Base-by-base conservation (phyloP, 2,113 vertebrate genomes). In the Cavia porcellus region DNA sequence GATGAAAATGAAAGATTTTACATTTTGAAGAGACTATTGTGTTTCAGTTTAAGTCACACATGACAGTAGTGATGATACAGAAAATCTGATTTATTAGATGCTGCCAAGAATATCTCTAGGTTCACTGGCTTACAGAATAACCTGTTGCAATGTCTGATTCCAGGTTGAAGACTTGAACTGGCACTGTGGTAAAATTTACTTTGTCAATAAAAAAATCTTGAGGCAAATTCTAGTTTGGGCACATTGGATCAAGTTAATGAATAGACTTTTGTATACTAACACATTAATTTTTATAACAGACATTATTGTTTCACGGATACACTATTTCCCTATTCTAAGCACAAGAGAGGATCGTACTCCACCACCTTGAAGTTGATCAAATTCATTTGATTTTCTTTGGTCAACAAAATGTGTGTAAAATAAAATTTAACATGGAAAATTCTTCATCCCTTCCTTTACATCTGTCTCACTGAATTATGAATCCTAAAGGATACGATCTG, bases 221-320 rank as follows among this genome's bases (percentile, higher is more conserved):
- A 89, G 45, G 20, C 22, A 38, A 77, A 85, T 95, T 93, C 80
- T 12, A 85, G 55, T 95, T 93, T 95, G 42, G 86, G 32, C 79
- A 11, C 13, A 28, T 38, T 86, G 42, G 2, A 75, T 83, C 55
- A 86, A 94, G 62, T 79, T 92, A 93, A 92, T 59, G 7, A 22
- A 86, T 3, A 92, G 83, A 3, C 4, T 79, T 61, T 59, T 82
- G 47, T 74, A 4, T 50, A 57, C 2, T 57, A 89, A 45, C 11
- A 64, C 28, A 57, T 50, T 61, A 52, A 19, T 74, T 70, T 84
- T 93, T 64, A 52, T 70, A 81, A 14, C 15, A 89, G 19, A 25
- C 24, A 55, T 90, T 95, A 28, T 8, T 96, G 89, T 91, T 77
- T 83, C 42, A 70, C 42, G 93, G 24, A 75, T 52, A 25, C 13